A percentile compares a stretch with the other conserved stretches of the same genome.
phyloP scores from a whole-genome alignment of 2,797 vertebrate genomes.

The Caiman crocodilus region DNA sequence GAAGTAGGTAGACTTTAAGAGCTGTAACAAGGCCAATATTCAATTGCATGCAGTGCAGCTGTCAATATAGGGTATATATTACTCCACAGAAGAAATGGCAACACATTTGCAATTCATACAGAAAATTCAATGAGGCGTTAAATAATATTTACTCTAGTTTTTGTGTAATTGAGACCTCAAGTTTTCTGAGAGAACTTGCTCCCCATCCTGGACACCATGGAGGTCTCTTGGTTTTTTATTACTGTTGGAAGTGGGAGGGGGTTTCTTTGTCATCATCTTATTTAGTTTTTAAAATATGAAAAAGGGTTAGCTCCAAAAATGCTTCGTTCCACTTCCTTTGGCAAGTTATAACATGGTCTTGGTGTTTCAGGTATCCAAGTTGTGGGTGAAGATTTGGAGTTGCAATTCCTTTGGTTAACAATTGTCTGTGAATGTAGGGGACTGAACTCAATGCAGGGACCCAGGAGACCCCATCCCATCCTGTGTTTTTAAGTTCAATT shows the following conservation, averaged over 20 bases:
- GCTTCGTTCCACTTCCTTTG: too few relatives aligned
- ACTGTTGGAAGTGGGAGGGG: background rate
- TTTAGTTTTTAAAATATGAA: background rate
- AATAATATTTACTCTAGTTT: background rate
- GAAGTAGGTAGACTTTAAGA: background rate
- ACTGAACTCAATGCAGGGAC: too few relatives aligned
- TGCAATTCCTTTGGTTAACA: too few relatives aligned
- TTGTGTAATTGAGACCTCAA: background rate
- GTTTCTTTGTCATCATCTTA: background rate
- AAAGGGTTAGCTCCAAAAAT: too few relatives aligned
- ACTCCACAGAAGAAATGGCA: background rate
- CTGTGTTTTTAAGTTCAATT: background rate
- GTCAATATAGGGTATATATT: accelerated
- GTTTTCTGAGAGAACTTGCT: background rate
- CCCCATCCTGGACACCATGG: too few relatives aligned
- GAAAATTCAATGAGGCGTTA: background rate
- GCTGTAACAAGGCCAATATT: constrained; percentile 1
- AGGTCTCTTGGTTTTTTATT: too few relatives aligned
- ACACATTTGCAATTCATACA: accelerated
- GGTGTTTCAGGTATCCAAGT: too few relatives aligned
- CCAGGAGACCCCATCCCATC: background rate
- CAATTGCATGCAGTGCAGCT: accelerated
- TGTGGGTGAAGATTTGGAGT: too few relatives aligned
- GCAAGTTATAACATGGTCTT: too few relatives aligned
- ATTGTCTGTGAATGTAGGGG: too few relatives aligned